These are phyloP conservation scores for Scrobipalpa atriplicella DNA, from an alignment of 2,888 invertebrate genomes.

Conservation along the genomic window DNA sequence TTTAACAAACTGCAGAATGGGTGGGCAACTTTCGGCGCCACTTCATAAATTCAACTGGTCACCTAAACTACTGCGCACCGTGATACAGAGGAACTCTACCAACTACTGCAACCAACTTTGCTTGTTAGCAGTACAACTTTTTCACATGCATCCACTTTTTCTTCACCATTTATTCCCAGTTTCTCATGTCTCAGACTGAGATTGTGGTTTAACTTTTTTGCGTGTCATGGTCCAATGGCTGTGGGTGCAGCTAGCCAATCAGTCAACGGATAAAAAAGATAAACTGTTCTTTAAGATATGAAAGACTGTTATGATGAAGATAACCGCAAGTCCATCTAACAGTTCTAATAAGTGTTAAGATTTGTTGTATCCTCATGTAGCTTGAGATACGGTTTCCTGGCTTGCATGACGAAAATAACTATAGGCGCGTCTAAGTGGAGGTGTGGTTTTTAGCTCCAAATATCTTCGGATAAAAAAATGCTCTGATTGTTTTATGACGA, in stretches of 20 bases:
- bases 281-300: constrained; percentile 11
- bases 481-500: constrained; percentile 62
- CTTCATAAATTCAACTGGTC: constrained; percentile 3
- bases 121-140: constrained; percentile 9
- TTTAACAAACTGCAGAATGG: constrained; percentile 1
- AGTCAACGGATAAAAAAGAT: constrained; percentile 4
- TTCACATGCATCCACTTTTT: background rate
- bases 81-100: background rate
- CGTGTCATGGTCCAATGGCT: constrained; percentile 22
- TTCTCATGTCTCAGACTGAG: constrained; percentile 15
- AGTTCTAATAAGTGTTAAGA: background rate
- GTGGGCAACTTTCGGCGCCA: background rate
- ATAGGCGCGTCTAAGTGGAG: constrained; percentile 3
- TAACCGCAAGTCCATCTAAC: constrained; percentile 27
- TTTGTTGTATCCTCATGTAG: background rate
- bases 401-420: constrained; percentile 16
- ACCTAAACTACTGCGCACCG: background rate
- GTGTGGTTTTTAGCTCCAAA: constrained; percentile 29
- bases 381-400: background rate
- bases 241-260: constrained; percentile 21
- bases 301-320: constrained; percentile 4
- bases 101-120: background rate
- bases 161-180: background rate
- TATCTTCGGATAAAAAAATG: constrained; percentile 40
- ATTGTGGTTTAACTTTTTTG: constrained; percentile 24